A percentile compares a stretch with the other conserved stretches of the same genome.
Evolutionary conservation across 2,113 vertebrate species (phyloP).

Genomic region (Tupaia tana): DNA sequence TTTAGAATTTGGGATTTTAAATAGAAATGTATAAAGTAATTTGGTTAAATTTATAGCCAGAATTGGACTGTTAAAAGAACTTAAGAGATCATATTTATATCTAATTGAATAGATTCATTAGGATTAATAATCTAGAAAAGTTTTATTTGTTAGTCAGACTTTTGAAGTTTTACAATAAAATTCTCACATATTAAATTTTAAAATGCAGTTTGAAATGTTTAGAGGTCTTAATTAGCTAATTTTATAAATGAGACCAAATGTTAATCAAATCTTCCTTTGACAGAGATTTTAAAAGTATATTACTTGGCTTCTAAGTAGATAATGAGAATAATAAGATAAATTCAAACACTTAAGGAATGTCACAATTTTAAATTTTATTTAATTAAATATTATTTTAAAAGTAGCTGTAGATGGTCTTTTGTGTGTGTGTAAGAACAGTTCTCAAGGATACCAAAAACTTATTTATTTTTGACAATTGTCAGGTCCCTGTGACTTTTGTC

Average conservation of each 20-base stretch:
- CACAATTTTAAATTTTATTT: conserved; percentile 39
- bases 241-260: conserved; percentile 27
- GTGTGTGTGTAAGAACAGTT: not conserved
- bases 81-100: not conserved
- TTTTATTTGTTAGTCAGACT: conserved; percentile 21
- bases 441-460: conserved; percentile 9
- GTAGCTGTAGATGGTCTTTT: not conserved
- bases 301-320: conserved; percentile 12
- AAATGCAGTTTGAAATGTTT: conserved; percentile 50
- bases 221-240: conserved; percentile 6
- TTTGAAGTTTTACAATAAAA: conserved; percentile 36
- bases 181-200: not conserved
- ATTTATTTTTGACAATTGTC: not conserved
- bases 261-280: conserved; percentile 16
- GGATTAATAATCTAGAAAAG: not conserved
- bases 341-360: not conserved
- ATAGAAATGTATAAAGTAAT: not conserved
- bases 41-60: conserved; percentile 35
- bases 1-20: conserved; percentile 39
- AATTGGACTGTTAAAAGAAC: not conserved
- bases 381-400: conserved; percentile 20
- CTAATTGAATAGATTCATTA: conserved; percentile 38
- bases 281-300: not conserved
- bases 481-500: not conserved
- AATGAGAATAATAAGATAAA: conserved; percentile 29